These are phyloP conservation scores for Lottia gigantea DNA, from an alignment of 2,888 invertebrate genomes.

Conservation along the genomic window DNA sequence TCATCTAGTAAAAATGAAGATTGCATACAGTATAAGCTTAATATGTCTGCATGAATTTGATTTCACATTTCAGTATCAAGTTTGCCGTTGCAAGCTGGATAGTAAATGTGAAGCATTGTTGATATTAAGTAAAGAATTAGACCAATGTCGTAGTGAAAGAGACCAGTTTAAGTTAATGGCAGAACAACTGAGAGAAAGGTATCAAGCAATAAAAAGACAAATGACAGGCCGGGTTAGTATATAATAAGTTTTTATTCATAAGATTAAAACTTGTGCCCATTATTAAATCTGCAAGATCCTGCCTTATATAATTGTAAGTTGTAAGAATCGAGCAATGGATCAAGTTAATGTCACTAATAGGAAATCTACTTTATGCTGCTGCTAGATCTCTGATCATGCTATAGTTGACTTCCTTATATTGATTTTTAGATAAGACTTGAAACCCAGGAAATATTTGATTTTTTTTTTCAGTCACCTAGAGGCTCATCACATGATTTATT, in stretches of 20 bases:
- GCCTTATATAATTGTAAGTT: too few relatives aligned
- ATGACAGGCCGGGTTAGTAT: constrained; percentile 58
- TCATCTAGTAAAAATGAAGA: neutral
- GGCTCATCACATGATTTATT: constrained; percentile 19
- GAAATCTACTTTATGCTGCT: too few relatives aligned
- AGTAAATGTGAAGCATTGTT: constrained; percentile 85
- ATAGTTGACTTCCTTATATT: too few relatives aligned
- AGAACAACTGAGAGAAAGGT: constrained; percentile 77
- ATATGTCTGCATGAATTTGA: neutral
- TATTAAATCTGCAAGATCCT: too few relatives aligned
- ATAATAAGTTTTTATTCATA: neutral
- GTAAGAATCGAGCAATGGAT: too few relatives aligned
- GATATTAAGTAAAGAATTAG: constrained; percentile 82
- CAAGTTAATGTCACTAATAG: too few relatives aligned
- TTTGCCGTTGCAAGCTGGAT: constrained; percentile 75
- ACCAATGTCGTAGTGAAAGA: constrained; percentile 81
- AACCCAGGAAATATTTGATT: neutral
- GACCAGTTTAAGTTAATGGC: constrained; percentile 85
- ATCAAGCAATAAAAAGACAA: constrained; percentile 66
- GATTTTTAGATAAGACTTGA: too few relatives aligned
- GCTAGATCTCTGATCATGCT: too few relatives aligned
- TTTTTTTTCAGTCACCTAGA: constrained; percentile 14
- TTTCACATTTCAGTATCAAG: constrained; percentile 46
- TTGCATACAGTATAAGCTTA: neutral
- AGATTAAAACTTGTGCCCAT: too few relatives aligned